A percentile compares a stretch with the other conserved stretches of the same genome.
Evolutionary conservation across 2,797 vertebrate species (phyloP).

Genomic region (Oophaga sylvatica): DNA sequence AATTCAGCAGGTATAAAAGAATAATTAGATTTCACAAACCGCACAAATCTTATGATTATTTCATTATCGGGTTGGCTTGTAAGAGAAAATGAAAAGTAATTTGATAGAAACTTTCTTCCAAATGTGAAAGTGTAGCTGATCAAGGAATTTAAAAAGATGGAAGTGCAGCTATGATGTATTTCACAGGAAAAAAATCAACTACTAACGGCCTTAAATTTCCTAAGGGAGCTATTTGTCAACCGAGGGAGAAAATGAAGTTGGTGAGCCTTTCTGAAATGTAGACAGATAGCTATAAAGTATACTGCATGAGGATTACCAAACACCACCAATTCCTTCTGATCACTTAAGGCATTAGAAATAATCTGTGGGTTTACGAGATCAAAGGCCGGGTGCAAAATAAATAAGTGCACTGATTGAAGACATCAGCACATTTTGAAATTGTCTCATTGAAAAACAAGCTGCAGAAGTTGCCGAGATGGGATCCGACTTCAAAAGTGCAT

Average conservation of each 20-base stretch:
- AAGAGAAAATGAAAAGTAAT: conserved; percentile 27
- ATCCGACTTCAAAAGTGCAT: conserved; percentile 23
- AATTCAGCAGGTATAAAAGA: background rate
- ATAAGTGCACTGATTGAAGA: conserved; percentile 27
- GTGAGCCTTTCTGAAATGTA: conserved; percentile 53
- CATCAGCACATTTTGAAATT: conserved; percentile 40
- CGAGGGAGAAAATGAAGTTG: conserved; percentile 54
- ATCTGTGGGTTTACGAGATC: conserved; percentile 53
- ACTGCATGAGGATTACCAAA: conserved; percentile 55
- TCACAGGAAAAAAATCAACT: conserved; percentile 51
- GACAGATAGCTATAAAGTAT: conserved; percentile 61
- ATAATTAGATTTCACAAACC: background rate
- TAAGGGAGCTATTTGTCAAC: conserved; percentile 58
- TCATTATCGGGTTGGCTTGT: background rate
- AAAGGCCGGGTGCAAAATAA: conserved; percentile 44
- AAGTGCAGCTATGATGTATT: conserved; percentile 54
- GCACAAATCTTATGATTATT: conserved; percentile 4
- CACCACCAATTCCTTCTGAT: conserved; percentile 44
- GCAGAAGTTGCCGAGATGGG: background rate
- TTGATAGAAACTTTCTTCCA: conserved; percentile 20
- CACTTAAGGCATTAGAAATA: conserved; percentile 51
- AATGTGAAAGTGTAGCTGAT: conserved; percentile 28
- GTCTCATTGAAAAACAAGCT: conserved; percentile 21
- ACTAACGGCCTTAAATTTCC: conserved; percentile 58
- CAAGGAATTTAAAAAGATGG: conserved; percentile 31